Conservation (phyloP, 2,888 invertebrate species). For the Strigamia transsilvanica region DNA sequence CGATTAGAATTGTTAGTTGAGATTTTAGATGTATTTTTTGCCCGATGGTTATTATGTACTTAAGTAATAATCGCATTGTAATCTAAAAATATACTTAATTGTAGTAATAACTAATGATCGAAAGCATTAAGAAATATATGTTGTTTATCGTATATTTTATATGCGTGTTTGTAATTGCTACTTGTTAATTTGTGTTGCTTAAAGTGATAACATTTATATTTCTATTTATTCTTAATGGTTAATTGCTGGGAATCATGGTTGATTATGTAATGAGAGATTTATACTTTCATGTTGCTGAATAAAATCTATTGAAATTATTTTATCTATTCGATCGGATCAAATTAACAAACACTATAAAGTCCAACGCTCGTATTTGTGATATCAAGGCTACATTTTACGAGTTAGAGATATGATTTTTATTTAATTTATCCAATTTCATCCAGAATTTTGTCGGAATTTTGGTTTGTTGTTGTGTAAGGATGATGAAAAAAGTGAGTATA, state of each 20-base stretch:
- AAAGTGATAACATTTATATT: constrained; percentile 14
- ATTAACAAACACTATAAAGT: background rate
- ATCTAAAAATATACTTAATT: constrained; percentile 23
- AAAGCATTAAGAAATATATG: background rate
- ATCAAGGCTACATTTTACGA: too few species aligned
- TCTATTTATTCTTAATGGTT: background rate
- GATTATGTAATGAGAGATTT: constrained; percentile 27
- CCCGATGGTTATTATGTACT: constrained; percentile 8
- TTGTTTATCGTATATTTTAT: background rate
- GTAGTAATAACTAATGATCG: background rate
- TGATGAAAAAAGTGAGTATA: background rate
- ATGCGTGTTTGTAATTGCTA: background rate
- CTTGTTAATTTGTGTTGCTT: background rate
- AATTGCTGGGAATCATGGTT: constrained; percentile 15
- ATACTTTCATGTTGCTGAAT: background rate
- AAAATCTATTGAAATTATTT: background rate
- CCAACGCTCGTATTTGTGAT: background rate
- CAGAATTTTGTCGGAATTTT: background rate
- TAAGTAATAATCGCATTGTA: constrained; percentile 7
- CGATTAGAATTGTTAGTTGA: background rate
- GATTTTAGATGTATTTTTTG: background rate
- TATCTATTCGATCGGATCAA: background rate
- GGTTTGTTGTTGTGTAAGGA: background rate
- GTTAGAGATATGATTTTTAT: too few species aligned
- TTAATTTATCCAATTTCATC: too few species aligned